Evolutionary conservation across 2,797 vertebrate genomes (phyloP).

Genomic region (Sebastes diploproa): DNA sequence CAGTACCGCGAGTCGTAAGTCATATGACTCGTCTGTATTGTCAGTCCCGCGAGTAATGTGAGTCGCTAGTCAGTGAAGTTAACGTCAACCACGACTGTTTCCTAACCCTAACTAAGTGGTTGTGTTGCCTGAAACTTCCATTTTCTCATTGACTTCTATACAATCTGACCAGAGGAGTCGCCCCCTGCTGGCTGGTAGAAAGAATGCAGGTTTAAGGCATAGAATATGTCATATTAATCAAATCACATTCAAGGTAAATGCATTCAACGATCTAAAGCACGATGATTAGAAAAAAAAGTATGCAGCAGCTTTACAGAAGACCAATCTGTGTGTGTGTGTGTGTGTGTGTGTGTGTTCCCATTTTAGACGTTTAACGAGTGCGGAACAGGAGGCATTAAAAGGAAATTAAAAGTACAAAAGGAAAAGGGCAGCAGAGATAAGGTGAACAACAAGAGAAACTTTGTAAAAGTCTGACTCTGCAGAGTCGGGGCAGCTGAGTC

Average conservation of each 20-base stretch:
- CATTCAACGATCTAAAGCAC: not conserved
- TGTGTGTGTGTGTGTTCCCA: not conserved
- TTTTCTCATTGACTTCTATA: too few species aligned
- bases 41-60: too few species aligned
- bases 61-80: too few species aligned
- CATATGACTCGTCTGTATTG: too few species aligned
- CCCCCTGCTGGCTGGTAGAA: too few species aligned
- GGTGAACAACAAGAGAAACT: not conserved
- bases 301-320: not conserved
- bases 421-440: not conserved
- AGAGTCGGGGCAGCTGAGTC: conserved; percentile 15
- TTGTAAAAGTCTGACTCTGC: conserved; percentile 1
- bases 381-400: not conserved
- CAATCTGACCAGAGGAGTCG: too few species aligned
- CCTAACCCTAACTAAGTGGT: too few species aligned
- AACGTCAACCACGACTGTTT: too few species aligned
- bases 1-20: too few species aligned
- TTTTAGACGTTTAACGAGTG: not conserved
- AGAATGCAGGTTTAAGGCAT: too few species aligned
- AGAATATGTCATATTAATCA: not conserved
- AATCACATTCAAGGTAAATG: not conserved
- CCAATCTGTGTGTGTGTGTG: too few species aligned
- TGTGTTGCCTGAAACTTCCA: too few species aligned
- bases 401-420: not conserved
- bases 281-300: not conserved